These are phyloP conservation scores for Polylopha cassiicola DNA, from an alignment of 2,888 invertebrate genomes.

Conservation along the genomic window DNA sequence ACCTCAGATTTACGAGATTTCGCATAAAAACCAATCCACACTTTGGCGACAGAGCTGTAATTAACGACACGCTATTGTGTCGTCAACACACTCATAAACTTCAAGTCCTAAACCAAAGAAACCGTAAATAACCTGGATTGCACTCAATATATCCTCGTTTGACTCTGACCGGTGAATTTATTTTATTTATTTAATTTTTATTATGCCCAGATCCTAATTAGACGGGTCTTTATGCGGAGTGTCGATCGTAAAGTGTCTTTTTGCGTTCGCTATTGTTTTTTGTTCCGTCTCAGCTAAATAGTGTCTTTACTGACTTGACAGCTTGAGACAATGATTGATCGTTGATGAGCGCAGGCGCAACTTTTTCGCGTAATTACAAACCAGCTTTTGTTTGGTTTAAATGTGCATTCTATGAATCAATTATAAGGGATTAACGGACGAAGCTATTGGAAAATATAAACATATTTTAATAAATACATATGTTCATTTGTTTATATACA, in stretches of 20 bases:
- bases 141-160: constrained; percentile 46
- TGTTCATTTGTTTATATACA: no score
- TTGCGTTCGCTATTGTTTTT: no score
- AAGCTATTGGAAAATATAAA: no score
- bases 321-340: no score
- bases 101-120: constrained; percentile 36
- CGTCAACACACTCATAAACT: constrained; percentile 32
- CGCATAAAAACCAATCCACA: constrained; percentile 14
- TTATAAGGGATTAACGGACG: no score
- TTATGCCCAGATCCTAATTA: constrained; percentile 17
- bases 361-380: no score
- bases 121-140: constrained; percentile 43
- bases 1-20: constrained; percentile 16
- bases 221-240: constrained; percentile 14
- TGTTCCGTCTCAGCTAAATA: no score
- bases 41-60: constrained; percentile 45
- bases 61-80: constrained; percentile 46
- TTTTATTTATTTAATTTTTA: constrained; percentile 24
- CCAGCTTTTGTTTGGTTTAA: no score
- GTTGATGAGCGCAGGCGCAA: no score
- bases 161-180: constrained; percentile 24
- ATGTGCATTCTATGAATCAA: no score
- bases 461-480: no score
- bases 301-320: no score
- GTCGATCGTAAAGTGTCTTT: constrained; percentile 13